Evolutionary conservation across 2,797 vertebrate species (phyloP), one percentile per base, ranked within the genome.

Genomic region (Molothrus ater): DNA sequence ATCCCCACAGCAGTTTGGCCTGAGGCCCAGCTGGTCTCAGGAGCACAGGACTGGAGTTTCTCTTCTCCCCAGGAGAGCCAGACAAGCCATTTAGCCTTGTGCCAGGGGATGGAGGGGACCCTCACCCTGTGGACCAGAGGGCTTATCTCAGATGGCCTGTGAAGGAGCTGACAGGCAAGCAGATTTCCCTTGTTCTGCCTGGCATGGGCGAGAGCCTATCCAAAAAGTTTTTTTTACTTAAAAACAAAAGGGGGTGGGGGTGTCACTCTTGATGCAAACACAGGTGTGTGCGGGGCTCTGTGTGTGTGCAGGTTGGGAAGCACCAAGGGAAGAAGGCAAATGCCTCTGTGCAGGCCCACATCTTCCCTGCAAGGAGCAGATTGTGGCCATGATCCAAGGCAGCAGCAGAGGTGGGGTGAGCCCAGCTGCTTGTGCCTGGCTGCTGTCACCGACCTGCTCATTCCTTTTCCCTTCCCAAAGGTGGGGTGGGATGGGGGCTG

Each of bases 11-110:
- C 42, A 74, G 54, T 34, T 76, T 80, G 40, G 20, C n/a, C 40
- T 42, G 50, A 60, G 45, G 38, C 75, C 59, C 51, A 32, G 47
- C 28, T 14, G 51, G 28, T 70, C 53, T 90, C 82, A 63, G 69
- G 31, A 73, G 38, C 1, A 6, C 32, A 4, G 8, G 47, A 20
- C 60, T 75, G 85, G 51, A 66, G 76, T 71, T 90, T 94, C 90
- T 84, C 54, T 78, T 79, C 94, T 82, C 95, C 3, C 9, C 84
- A 78, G 95, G 92, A 96, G 92, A 80, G 84, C 87, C 87, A 93
- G 94, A 95, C 95, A 73, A 65, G 24, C 11, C 45, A 78, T 88
- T 91, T 74, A 94, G 4, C 53, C 65, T 68, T 80, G 45, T 57
- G 26, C 45, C 48, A 47, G 53, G 17, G 50, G 19, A 83, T 57